Conservation (phyloP, 1,140 invertebrate genomes). For the Mycetomoellerius zeteki region DNA sequence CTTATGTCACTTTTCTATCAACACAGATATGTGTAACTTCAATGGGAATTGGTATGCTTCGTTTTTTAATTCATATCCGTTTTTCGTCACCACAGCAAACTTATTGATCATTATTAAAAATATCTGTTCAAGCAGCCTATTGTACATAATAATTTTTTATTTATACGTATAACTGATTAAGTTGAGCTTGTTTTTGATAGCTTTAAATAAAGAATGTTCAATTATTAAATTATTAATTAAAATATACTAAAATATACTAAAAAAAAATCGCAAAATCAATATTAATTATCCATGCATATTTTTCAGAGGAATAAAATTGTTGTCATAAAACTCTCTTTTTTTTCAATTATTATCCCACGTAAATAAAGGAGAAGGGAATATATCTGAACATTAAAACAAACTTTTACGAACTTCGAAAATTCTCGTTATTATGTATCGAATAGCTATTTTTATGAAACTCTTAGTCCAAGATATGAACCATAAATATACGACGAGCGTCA, state of each 20-base stretch:
- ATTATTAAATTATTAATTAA: slow-evolving; percentile 1
- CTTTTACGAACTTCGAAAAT: slow-evolving; percentile 6
- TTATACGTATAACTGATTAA: neutral
- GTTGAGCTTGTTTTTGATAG: neutral
- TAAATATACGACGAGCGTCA: slow-evolving; percentile 6
- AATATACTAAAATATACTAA: neutral
- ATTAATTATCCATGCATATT: slow-evolving; percentile 29
- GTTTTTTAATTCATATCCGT: neutral
- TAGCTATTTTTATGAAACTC: slow-evolving; percentile 7
- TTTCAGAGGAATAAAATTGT: neutral
- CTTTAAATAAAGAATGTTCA: neutral
- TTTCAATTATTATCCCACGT: neutral
- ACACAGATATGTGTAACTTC: neutral
- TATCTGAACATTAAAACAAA: neutral
- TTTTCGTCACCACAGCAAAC: neutral
- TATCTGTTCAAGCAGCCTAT: neutral
- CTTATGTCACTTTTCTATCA: no score
- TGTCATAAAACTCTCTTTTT: neutral
- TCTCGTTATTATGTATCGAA: slow-evolving; percentile 3
- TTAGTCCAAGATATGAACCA: neutral
- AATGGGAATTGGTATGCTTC: neutral
- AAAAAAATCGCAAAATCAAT: slow-evolving; percentile 12
- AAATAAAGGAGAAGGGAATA: neutral
- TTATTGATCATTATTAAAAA: neutral
- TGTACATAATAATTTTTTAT: neutral